phyloP scores from a whole-genome alignment of 2,888 invertebrate species.

The Andrena chrysosceles region DNA sequence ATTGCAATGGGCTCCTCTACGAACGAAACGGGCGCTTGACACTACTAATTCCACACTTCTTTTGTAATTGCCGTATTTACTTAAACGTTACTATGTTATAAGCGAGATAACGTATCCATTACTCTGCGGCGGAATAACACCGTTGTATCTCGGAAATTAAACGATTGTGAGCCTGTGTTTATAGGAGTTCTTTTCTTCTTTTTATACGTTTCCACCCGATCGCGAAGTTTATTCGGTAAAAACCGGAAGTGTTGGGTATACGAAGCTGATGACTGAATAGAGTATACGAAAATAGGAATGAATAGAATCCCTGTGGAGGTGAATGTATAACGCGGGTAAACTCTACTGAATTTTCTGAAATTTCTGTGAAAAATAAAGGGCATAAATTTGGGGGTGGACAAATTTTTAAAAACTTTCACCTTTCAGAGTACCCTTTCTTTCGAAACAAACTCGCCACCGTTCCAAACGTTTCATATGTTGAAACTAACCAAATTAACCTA shows the following conservation, averaged over 20 bases:
- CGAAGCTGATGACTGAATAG: background rate
- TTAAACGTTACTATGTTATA: slow-evolving; percentile 1
- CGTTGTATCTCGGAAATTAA: slow-evolving; percentile 9
- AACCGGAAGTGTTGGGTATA: background rate
- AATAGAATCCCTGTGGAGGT: background rate
- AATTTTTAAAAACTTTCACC: too few species aligned
- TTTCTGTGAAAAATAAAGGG: too few species aligned
- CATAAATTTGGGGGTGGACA: too few species aligned
- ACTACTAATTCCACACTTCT: background rate
- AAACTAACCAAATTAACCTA: too few species aligned
- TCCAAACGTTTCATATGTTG: too few species aligned
- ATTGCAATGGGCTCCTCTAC: background rate
- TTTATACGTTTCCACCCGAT: background rate
- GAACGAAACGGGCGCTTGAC: background rate
- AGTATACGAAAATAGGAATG: background rate
- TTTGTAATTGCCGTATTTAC: background rate
- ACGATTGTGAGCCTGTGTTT: slow-evolving; percentile 2
- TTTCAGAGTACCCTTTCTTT: too few species aligned
- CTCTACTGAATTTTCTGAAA: too few species aligned
- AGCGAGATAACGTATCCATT: slow-evolving; percentile 5
- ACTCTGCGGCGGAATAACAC: background rate
- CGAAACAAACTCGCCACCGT: too few species aligned
- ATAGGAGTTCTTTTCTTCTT: slow-evolving; percentile 3
- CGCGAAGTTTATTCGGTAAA: background rate
- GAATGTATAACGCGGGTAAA: too few species aligned